Conservation (phyloP, 2,888 invertebrate genomes). For the Epistrophe grossulariae region DNA sequence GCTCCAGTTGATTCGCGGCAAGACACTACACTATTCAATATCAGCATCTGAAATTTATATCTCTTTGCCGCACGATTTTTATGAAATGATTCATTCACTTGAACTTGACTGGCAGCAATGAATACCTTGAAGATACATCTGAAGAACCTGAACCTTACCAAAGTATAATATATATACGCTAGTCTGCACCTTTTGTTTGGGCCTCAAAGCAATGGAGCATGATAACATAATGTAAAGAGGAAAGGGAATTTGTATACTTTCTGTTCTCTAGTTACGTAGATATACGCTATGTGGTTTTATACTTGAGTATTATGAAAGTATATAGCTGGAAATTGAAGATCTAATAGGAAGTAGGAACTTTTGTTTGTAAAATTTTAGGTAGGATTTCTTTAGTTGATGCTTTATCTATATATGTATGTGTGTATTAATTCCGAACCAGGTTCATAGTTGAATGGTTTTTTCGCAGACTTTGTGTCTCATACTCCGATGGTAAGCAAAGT, state of each 20-base stretch:
- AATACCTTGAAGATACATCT: slow-evolving; percentile 4
- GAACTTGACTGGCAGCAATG: slow-evolving; percentile 11
- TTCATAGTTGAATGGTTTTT: neutral
- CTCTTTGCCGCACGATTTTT: neutral
- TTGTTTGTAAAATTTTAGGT: neutral
- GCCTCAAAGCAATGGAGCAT: neutral
- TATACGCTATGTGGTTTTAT: slow-evolving; percentile 7
- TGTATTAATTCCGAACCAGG: neutral
- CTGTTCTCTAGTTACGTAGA: slow-evolving; percentile 25
- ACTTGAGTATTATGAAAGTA: slow-evolving; percentile 5
- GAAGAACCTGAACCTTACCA: neutral
- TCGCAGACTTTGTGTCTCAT: neutral
- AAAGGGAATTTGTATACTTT: slow-evolving; percentile 20
- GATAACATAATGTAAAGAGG: neutral
- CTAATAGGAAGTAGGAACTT: neutral
- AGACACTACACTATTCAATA: neutral
- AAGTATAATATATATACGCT: neutral
- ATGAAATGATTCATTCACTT: slow-evolving; percentile 19
- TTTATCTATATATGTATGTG: no score
- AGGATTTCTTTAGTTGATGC: neutral
- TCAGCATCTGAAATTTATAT: slow-evolving; percentile 8
- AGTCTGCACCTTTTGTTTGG: slow-evolving; percentile 18
- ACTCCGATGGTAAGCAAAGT: no score
- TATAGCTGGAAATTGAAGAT: neutral
- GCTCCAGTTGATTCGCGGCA: neutral